Conservation (phyloP, 2,888 invertebrate species). For the Teleogryllus oceanicus region DNA sequence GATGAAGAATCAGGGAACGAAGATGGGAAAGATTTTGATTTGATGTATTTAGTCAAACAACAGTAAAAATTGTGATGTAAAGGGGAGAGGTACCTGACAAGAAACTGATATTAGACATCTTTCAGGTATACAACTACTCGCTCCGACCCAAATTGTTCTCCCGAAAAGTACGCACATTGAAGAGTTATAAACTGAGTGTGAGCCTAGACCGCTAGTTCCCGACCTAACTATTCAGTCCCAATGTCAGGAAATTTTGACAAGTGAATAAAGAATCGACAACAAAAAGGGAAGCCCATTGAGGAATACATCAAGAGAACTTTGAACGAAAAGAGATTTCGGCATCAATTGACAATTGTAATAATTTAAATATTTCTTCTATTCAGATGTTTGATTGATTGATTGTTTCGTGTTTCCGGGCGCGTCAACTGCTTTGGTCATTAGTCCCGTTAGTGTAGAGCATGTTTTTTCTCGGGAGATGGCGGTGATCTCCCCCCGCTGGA, state of each 20-base stretch:
- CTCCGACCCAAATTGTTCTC: neutral
- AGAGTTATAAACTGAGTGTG: neutral
- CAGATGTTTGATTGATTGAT: neutral
- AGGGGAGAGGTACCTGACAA: no score
- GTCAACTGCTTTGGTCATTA: no score
- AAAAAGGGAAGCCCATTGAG: neutral
- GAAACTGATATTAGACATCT: neutral
- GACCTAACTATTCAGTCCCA: neutral
- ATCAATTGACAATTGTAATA: neutral
- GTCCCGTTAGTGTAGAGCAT: no score
- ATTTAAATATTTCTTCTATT: neutral
- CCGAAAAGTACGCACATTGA: neutral
- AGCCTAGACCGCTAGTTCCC: neutral
- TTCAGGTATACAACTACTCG: neutral
- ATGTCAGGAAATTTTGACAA: neutral
- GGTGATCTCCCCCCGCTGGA: no score
- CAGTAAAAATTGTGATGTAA: no score
- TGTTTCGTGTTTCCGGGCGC: no score
- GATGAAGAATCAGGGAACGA: neutral
- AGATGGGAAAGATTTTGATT: neutral
- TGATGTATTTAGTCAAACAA: neutral
- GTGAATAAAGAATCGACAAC: neutral
- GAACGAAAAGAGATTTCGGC: neutral
- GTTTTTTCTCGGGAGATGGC: no score
- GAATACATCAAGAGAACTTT: neutral